Conservation (phyloP, 2,113 vertebrate genomes). For the Gasterosteus aculeatus region DNA sequence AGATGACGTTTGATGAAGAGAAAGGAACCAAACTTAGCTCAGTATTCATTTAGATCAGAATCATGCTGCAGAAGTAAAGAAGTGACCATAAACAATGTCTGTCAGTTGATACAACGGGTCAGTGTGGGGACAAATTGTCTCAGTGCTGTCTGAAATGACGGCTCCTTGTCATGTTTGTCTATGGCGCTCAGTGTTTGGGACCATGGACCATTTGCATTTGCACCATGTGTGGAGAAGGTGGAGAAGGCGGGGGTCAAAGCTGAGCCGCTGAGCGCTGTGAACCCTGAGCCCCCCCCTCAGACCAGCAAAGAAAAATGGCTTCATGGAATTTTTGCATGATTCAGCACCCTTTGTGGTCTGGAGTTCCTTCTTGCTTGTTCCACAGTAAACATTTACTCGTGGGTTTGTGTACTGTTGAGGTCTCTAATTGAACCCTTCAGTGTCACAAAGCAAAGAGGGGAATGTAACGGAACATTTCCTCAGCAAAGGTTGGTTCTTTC, state of each 20-base stretch:
- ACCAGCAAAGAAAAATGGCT: background rate
- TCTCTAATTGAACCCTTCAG: conserved; percentile 26
- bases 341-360: background rate
- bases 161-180: conserved; percentile 31
- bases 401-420: conserved; percentile 2
- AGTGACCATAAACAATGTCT: background rate
- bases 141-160: conserved; percentile 4
- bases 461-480: conserved; percentile 5
- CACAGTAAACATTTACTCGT: conserved; percentile 33
- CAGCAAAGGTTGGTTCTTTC: background rate
- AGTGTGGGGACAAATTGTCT: background rate
- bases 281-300: conserved; percentile 26
- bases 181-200: conserved; percentile 18
- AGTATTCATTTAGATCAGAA: background rate
- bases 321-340: background rate
- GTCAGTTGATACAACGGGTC: background rate
- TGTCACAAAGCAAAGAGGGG: background rate
- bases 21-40: background rate
- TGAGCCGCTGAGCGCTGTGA: conserved; percentile 31
- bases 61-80: background rate
- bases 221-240: conserved; percentile 31
- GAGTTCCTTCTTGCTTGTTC: background rate
- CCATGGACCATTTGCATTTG: conserved; percentile 37
- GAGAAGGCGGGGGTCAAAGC: conserved; percentile 37
- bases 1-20: background rate